Evolutionary conservation across 2,888 invertebrate species (phyloP).

Genomic region (Drosophila anceps): DNA sequence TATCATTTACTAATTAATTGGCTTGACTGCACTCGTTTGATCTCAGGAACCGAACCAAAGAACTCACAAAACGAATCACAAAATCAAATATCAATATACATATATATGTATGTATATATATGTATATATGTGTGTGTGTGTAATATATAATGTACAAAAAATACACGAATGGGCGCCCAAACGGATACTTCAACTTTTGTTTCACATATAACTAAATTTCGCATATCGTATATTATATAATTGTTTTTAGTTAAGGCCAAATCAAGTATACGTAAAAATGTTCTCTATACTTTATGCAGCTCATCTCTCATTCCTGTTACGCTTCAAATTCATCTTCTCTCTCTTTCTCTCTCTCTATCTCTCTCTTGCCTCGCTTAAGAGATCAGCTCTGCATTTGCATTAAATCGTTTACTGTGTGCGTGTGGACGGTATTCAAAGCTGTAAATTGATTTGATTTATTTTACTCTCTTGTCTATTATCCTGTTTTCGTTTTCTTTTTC

Average conservation of each 20-base stretch:
- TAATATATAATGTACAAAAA: slow-evolving; percentile 39
- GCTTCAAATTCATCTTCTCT: slow-evolving; percentile 6
- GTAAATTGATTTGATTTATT: slow-evolving; percentile 76
- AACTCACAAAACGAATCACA: slow-evolving; percentile 41
- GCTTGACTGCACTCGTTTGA: slow-evolving; percentile 49
- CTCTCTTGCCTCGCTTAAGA: background rate
- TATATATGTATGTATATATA: slow-evolving; percentile 20
- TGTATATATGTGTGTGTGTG: slow-evolving; percentile 16
- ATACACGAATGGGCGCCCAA: slow-evolving; percentile 55
- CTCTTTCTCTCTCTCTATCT: no score
- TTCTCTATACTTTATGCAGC: slow-evolving; percentile 7
- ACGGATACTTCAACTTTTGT: slow-evolving; percentile 64
- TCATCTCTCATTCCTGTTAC: background rate
- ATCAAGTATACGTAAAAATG: slow-evolving; percentile 69
- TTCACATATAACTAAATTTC: slow-evolving; percentile 46
- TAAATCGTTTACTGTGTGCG: slow-evolving; percentile 73
- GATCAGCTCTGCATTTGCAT: slow-evolving; percentile 41
- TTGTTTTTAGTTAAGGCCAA: slow-evolving; percentile 56
- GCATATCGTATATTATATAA: slow-evolving; percentile 20
- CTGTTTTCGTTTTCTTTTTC: slow-evolving; percentile 33
- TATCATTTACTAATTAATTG: slow-evolving; percentile 59
- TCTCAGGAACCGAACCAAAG: slow-evolving; percentile 62
- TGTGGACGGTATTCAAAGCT: slow-evolving; percentile 80
- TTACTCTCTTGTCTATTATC: slow-evolving; percentile 43
- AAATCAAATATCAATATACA: slow-evolving; percentile 31